Conservation (phyloP, 2,113 vertebrate species). For the Amphiprion percula region DNA sequence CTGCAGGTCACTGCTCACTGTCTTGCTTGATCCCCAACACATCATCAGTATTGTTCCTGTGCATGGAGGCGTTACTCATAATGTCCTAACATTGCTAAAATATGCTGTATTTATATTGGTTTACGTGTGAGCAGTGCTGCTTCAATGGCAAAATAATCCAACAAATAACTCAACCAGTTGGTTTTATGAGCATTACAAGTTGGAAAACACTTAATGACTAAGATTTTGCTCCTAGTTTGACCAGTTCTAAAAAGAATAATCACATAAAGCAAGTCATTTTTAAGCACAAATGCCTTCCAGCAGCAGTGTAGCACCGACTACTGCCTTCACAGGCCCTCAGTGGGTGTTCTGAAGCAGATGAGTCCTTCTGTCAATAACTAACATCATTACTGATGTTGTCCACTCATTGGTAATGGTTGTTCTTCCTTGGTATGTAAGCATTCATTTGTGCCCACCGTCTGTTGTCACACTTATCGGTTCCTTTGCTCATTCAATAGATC, state of each 20-base stretch:
- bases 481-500: slow-evolving; percentile 70
- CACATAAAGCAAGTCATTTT: background rate
- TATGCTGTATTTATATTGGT: slow-evolving; percentile 54
- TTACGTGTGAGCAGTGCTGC: slow-evolving; percentile 73
- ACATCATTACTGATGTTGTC: slow-evolving; percentile 67
- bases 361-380: slow-evolving; percentile 70
- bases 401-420: slow-evolving; percentile 78
- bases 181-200: slow-evolving; percentile 4
- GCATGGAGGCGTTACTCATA: slow-evolving; percentile 72
- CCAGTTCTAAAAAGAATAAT: background rate
- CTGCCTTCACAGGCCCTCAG: slow-evolving; percentile 59
- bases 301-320: slow-evolving; percentile 72
- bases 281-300: slow-evolving; percentile 62
- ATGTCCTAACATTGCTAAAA: slow-evolving; percentile 71
- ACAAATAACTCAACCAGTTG: background rate
- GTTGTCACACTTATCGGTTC: slow-evolving; percentile 65
- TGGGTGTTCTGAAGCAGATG: slow-evolving; percentile 52
- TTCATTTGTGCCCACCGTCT: slow-evolving; percentile 72
- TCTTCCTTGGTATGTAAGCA: slow-evolving; percentile 78
- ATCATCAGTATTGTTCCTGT: slow-evolving; percentile 71
- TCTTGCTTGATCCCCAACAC: slow-evolving; percentile 77
- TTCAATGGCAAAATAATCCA: slow-evolving; percentile 62
- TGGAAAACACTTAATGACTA: slow-evolving; percentile 9
- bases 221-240: slow-evolving; percentile 20
- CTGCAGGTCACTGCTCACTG: slow-evolving; percentile 73